Percentiles rank a stretch among this genome's conserved stretches.
Evolutionary conservation across 2,113 vertebrate species (phyloP).

Genomic region (Odobenus rosmarus): DNA sequence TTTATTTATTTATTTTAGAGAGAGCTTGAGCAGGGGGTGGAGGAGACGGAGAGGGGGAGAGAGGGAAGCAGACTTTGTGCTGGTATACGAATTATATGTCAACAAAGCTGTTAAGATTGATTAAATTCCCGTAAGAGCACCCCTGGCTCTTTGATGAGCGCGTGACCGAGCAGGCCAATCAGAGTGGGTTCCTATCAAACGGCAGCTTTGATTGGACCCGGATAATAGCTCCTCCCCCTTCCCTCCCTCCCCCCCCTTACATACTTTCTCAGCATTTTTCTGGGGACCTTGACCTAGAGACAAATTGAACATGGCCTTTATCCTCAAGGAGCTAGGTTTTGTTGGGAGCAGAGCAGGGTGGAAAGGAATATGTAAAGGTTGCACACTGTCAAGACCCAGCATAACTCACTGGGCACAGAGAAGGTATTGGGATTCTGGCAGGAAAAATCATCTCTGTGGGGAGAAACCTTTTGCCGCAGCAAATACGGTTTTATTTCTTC

Average conservation of each 20-base stretch:
- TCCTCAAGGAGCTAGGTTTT: not conserved
- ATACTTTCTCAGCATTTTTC: not conserved
- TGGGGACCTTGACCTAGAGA: not conserved
- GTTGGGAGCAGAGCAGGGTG: too few species aligned
- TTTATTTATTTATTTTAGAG: too few species aligned
- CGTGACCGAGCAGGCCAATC: not conserved
- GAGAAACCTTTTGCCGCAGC: not conserved
- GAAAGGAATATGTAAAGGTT: not conserved
- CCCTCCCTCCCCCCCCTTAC: not conserved
- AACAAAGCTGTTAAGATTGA: conserved; percentile 49
- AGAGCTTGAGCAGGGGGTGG: not conserved
- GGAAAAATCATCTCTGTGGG: not conserved
- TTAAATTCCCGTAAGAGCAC: conserved; percentile 5
- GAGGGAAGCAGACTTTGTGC: not conserved
- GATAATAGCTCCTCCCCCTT: not conserved
- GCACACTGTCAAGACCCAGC: rapidly evolving
- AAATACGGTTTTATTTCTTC: not conserved
- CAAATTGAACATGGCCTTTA: not conserved
- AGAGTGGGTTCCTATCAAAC: not conserved
- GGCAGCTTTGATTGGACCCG: not conserved
- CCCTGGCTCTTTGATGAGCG: not conserved
- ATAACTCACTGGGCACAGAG: not conserved
- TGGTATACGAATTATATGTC: conserved; percentile 62
- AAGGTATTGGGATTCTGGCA: not conserved
- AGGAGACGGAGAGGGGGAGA: not conserved